These are phyloP conservation scores for Xenopus petersii DNA, from an alignment of 2,797 vertebrate genomes.

Conservation along the genomic window DNA sequence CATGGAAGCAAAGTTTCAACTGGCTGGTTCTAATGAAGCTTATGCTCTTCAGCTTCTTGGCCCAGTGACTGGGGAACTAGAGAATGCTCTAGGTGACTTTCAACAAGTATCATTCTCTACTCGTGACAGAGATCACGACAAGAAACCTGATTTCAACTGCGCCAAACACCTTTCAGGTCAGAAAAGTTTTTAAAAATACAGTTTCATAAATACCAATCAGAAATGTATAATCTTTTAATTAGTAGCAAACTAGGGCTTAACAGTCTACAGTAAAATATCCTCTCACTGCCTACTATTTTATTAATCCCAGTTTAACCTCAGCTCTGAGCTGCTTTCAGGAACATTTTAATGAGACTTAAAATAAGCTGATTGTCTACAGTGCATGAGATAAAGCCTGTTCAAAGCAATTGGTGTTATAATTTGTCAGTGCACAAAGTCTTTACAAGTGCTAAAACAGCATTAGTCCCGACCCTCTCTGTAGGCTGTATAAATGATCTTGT, in stretches of 20 bases:
- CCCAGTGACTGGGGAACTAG: constrained; percentile 65
- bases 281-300: neutral
- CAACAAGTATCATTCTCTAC: constrained; percentile 86
- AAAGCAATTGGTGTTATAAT: neutral
- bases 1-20: constrained; percentile 71
- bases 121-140: constrained; percentile 86
- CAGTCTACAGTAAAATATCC: neutral
- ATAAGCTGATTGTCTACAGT: neutral
- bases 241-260: neutral
- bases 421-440: too few relatives aligned
- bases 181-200: constrained; percentile 17
- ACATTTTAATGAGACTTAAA: neutral
- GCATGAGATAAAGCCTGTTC: neutral
- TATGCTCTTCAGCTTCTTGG: constrained; percentile 79
- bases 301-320: neutral
- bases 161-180: constrained; percentile 90
- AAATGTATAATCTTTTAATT: neutral
- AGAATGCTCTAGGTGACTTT: constrained; percentile 71
- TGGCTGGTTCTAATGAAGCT: constrained; percentile 77
- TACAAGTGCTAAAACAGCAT: too few relatives aligned
- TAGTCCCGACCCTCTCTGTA: too few relatives aligned
- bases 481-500: too few relatives aligned
- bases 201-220: too few relatives aligned
- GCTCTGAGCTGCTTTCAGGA: neutral
- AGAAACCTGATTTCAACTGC: constrained; percentile 81